A percentile compares a stretch with the other conserved stretches of the same genome.
Evolutionary conservation across 1,140 invertebrate genomes (phyloP).

Genomic region (Atopsyche davidsoni): DNA sequence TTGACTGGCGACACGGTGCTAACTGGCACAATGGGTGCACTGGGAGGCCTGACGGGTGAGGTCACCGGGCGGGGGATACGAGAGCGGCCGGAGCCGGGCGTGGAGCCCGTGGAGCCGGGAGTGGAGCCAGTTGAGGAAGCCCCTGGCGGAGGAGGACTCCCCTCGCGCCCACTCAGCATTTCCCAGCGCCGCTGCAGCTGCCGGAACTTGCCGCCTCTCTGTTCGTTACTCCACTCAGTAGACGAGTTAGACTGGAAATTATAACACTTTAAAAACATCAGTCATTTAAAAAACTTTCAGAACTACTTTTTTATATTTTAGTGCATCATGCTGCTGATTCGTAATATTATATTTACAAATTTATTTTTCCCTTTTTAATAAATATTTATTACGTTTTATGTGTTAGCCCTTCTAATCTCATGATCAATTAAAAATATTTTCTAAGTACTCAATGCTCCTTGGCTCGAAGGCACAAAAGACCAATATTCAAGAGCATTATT

Average conservation of each 20-base stretch:
- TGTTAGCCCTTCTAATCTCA: too few relatives aligned
- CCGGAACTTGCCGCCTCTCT: slow-evolving; percentile 56
- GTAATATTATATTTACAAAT: too few relatives aligned
- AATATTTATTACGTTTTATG: too few relatives aligned
- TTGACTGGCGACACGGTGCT: slow-evolving; percentile 32
- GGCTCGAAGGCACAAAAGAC: too few relatives aligned
- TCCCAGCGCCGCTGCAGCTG: slow-evolving; percentile 84
- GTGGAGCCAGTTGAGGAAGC: slow-evolving; percentile 7
- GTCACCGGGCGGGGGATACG: slow-evolving; percentile 47
- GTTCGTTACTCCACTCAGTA: slow-evolving; percentile 33
- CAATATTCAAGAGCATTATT: too few relatives aligned
- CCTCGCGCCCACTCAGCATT: slow-evolving; percentile 50
- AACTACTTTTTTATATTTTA: too few relatives aligned
- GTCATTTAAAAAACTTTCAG: too few relatives aligned
- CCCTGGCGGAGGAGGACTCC: slow-evolving; percentile 5
- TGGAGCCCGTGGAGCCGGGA: slow-evolving; percentile 25
- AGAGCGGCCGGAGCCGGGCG: slow-evolving; percentile 35
- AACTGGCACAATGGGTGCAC: slow-evolving; percentile 28
- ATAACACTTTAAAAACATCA: slow-evolving; percentile 1
- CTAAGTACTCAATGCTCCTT: too few relatives aligned
- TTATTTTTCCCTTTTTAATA: too few relatives aligned
- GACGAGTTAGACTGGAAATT: slow-evolving; percentile 27
- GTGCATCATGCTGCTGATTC: too few relatives aligned
- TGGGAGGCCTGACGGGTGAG: slow-evolving; percentile 51
- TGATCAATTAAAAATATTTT: too few relatives aligned